Evolutionary conservation across 35 echinoderm and acorn worm species (phyloP).

Genomic region (Stichopus chloronotus): DNA sequence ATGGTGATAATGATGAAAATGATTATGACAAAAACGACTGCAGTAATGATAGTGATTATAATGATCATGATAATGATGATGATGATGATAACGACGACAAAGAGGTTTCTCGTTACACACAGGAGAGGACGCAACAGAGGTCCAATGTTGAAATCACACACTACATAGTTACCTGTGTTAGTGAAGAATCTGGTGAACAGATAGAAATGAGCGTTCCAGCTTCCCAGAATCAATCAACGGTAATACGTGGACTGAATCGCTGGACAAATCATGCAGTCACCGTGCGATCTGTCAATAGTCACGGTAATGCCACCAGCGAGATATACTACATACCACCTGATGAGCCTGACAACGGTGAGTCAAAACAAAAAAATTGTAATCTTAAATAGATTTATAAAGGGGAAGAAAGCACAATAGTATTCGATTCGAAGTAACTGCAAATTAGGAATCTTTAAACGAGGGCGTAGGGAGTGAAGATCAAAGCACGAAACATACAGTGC

Average conservation of each 20-base stretch:
- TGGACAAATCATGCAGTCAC: neutral
- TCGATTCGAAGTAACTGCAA: no score
- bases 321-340: neutral
- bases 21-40: no score
- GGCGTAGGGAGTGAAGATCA: no score
- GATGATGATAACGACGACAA: no score
- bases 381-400: no score
- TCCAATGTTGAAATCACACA: neutral
- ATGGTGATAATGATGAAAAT: no score
- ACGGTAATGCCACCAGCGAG: neutral
- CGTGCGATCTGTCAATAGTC: neutral
- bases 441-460: no score
- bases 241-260: neutral
- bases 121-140: neutral
- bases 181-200: neutral
- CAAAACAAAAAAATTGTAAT: neutral
- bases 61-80: no score
- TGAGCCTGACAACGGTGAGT: neutral
- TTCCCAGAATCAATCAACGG: neutral
- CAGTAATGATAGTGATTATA: no score
- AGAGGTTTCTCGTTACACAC: neutral
- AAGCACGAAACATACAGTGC: no score
- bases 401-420: no score
- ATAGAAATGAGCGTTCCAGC: neutral
- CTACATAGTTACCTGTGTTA: neutral